Percentiles rank a stretch among this genome's conserved stretches.
Evolutionary conservation across 1,140 invertebrate species (phyloP).

Genomic region (Drosophila grimshawi): DNA sequence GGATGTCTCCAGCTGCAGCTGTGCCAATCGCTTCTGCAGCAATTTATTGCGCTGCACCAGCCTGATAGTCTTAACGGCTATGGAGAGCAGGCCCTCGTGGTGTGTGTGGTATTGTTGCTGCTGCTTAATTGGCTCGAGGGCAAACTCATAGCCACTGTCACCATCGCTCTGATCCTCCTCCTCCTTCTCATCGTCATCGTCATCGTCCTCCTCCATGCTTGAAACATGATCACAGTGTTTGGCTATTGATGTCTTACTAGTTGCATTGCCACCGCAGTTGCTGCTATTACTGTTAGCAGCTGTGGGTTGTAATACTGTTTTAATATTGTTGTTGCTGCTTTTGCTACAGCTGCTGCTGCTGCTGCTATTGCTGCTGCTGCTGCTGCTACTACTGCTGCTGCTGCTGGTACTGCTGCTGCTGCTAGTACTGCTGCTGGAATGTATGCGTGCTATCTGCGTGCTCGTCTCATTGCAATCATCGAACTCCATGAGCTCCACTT

Average conservation of each 20-base stretch:
- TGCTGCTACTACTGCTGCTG: conserved; percentile 28
- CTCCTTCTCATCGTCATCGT: conserved; percentile 16
- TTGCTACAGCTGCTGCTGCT: conserved; percentile 30
- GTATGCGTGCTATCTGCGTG: conserved; percentile 19
- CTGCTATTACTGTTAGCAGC: conserved; percentile 41
- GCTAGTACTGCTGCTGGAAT: conserved; percentile 43
- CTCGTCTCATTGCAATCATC: conserved; percentile 16
- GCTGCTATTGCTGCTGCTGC: conserved; percentile 16
- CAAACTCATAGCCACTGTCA: conserved; percentile 64
- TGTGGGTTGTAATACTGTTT: conserved; percentile 73
- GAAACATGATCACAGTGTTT: conserved; percentile 46
- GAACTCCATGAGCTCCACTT: conserved; percentile 36
- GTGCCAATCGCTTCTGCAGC: conserved; percentile 68
- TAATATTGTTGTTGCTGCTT: conserved; percentile 49
- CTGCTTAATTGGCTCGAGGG: conserved; percentile 35
- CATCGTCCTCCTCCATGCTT: conserved; percentile 19
- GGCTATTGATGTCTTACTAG: conserved; percentile 20
- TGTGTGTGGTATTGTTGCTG: conserved; percentile 41
- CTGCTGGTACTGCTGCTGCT: conserved; percentile 1
- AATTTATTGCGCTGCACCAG: conserved; percentile 80
- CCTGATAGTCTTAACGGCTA: conserved; percentile 78
- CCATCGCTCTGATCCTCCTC: conserved; percentile 39
- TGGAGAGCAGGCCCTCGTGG: conserved; percentile 65
- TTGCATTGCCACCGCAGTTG: background rate
- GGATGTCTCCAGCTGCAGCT: conserved; percentile 76